Base-by-base conservation (phyloP, 2,888 invertebrate species). In the Nebria salina region DNA sequence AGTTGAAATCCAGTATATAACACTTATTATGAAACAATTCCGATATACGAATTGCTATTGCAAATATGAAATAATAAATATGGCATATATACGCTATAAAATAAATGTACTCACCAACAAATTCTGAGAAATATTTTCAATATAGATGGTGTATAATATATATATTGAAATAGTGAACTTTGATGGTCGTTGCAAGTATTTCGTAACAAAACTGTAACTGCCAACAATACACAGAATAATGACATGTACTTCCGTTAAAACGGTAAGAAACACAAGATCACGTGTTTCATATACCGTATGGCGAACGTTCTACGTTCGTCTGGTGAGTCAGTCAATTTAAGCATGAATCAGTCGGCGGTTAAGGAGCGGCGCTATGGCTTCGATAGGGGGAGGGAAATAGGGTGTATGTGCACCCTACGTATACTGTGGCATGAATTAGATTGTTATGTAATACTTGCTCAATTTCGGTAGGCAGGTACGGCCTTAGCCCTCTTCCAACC, bases 251-350 rank as follows among this genome's bases (percentile, higher is more conserved):
- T 54, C 54, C 54, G 54, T 54, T 54, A 13, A 54, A 54, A 54
- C 54, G 54, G 54, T 54, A 54, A 54, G 54, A 54, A 54, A 8
- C 54, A 54, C 54, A 54, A 54, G 54, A 54, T 54, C 54, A 54
- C 54, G 54, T 54, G 54, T 54, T 54, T 54, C 34, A 54, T 11
- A 54, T 54, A 54, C 54, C 54, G 54, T 54, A 54, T 54, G 54
- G 54, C 13, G 7, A 54, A 54, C 54, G 54, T 8, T 54, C 54
- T 54, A 54, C 88, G 88, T 88, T 89, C 89, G 89, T 89, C 88
- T 89, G 90, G 89, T 89, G 89, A 89, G 86, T 89, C 88, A 83
- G 82, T 81, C 81, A 82, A 70, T 82, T 64, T 77, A 83, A 82
- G 82, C 82, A 82, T 83, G 81, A 74, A 65, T 66, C 72, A 74